Conservation (phyloP, 1,140 invertebrate species). For the Lepidurus couesii region DNA sequence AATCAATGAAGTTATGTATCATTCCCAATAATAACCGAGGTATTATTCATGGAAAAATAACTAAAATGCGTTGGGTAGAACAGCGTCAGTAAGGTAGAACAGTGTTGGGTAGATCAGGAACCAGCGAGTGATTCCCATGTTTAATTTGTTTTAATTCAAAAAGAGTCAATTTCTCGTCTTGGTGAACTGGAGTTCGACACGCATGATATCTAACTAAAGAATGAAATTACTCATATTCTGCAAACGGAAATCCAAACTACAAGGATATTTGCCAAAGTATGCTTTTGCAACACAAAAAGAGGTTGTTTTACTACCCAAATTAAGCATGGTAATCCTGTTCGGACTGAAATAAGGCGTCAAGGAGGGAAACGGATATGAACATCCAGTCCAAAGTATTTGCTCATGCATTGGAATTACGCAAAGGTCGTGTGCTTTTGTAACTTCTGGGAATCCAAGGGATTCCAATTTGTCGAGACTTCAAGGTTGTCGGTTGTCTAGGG, state of each 20-base stretch:
- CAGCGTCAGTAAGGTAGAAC: too few relatives aligned
- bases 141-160: too few relatives aligned
- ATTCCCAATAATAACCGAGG: too few relatives aligned
- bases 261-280: neutral
- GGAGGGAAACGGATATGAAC: conserved; percentile 5
- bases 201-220: too few relatives aligned
- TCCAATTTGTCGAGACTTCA: neutral
- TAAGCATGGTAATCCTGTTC: neutral
- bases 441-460: neutral
- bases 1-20: too few relatives aligned
- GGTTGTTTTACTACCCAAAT: neutral
- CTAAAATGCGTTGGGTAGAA: too few relatives aligned
- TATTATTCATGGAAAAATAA: too few relatives aligned
- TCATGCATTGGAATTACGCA: neutral
- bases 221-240: too few relatives aligned
- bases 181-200: too few relatives aligned
- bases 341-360: neutral
- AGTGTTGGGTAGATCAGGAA: too few relatives aligned
- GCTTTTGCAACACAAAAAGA: neutral
- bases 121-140: too few relatives aligned
- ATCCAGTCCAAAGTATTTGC: neutral
- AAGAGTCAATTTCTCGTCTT: too few relatives aligned
- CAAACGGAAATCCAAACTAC: neutral
- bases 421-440: neutral
- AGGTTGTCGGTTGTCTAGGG: neutral